phyloP scores from a whole-genome alignment of 2,797 vertebrate genomes.

The Petrocephalus sullivani region DNA sequence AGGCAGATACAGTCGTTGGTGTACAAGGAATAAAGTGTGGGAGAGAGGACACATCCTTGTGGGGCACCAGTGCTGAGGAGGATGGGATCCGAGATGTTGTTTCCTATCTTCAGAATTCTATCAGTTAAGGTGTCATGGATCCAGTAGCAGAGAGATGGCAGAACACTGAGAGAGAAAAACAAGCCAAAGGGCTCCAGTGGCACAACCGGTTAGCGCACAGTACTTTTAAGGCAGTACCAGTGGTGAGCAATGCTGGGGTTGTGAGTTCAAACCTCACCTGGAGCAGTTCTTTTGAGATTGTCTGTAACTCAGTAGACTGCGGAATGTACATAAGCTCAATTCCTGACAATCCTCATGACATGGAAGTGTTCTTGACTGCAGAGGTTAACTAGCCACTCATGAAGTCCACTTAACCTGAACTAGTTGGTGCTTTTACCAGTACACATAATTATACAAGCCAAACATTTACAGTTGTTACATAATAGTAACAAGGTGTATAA shows the following conservation, averaged over 20 bases:
- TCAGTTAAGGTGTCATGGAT: too few species aligned
- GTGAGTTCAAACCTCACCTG: background rate
- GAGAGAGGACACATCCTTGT: too few species aligned
- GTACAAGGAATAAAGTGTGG: too few species aligned
- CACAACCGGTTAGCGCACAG: background rate
- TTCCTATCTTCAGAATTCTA: too few species aligned
- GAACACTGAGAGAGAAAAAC: too few species aligned
- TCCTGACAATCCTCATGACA: background rate
- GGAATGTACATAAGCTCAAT: background rate
- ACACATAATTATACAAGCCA: too few species aligned
- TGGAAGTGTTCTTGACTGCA: background rate
- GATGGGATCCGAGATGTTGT: too few species aligned
- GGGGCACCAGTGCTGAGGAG: too few species aligned
- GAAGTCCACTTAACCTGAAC: background rate
- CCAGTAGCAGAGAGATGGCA: too few species aligned
- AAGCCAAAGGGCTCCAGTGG: fast-evolving
- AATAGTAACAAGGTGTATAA: background rate
- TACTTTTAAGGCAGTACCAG: background rate
- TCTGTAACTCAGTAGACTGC: background rate
- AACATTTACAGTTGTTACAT: too few species aligned
- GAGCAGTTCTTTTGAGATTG: background rate
- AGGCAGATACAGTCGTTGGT: too few species aligned
- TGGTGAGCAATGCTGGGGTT: background rate
- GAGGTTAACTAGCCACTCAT: background rate
- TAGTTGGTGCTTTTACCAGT: background rate